Conservation (phyloP, 1,140 invertebrate genomes). For the Drosophila sproati region DNA sequence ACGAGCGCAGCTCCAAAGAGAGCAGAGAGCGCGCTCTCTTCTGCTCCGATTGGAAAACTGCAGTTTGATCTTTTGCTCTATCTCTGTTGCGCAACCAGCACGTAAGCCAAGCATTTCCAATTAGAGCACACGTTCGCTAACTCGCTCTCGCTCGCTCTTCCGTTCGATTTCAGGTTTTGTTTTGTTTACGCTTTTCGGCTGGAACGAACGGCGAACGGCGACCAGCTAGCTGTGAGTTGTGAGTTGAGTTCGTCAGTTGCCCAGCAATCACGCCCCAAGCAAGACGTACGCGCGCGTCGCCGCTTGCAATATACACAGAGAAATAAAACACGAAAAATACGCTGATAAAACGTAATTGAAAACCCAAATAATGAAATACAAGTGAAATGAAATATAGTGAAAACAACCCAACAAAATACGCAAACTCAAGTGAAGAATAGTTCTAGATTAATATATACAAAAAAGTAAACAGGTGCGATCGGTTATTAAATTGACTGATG, state of each 20-base stretch:
- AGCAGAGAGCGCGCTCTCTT: conserved; percentile 19
- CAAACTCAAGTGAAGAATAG: not conserved
- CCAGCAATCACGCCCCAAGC: conserved; percentile 63
- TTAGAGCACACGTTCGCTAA: conserved; percentile 58
- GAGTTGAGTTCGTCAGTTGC: conserved; percentile 52
- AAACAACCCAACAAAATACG: conserved; percentile 8
- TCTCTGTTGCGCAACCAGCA: conserved; percentile 7
- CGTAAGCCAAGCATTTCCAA: conserved; percentile 58
- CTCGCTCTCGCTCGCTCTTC: not conserved
- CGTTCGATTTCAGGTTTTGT: conserved; percentile 63
- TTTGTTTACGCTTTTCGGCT: conserved; percentile 74
- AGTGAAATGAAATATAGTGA: not conserved
- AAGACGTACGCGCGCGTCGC: conserved; percentile 69
- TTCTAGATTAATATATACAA: not conserved
- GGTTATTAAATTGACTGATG: conserved; percentile 48
- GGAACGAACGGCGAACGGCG: conserved; percentile 34
- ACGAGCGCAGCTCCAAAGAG: conserved; percentile 29
- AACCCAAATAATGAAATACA: conserved; percentile 9
- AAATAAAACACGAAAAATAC: conserved; percentile 22
- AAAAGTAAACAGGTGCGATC: not conserved
- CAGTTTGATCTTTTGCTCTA: conserved; percentile 42
- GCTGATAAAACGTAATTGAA: conserved; percentile 17
- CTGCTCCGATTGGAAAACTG: conserved; percentile 79
- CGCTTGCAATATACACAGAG: conserved; percentile 20
- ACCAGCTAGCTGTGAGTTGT: not conserved